Conservation (phyloP, 2,888 invertebrate genomes). For the Odontomyia ornata region DNA sequence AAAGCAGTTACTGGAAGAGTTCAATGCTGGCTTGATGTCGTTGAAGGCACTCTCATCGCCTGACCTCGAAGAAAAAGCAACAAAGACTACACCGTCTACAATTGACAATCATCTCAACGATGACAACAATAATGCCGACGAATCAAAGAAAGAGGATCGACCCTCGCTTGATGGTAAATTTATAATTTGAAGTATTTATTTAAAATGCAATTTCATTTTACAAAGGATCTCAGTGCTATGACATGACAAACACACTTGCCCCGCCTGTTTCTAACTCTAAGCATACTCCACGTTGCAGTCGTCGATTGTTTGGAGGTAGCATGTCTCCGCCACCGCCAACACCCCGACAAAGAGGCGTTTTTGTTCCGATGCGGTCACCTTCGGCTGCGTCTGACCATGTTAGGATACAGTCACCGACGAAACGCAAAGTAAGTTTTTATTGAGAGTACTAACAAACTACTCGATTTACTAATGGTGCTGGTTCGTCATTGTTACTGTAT, state of each 20-base stretch:
- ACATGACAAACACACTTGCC: slow-evolving; percentile 31
- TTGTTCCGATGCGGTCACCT: not conserved
- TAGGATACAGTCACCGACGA: slow-evolving; percentile 13
- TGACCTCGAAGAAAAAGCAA: not conserved
- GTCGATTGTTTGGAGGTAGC: slow-evolving; percentile 4
- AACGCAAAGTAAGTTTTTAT: slow-evolving; percentile 46
- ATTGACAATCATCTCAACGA: not conserved
- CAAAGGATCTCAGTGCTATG: slow-evolving; percentile 16
- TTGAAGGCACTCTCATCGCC: slow-evolving; percentile 1
- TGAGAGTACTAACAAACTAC: slow-evolving; percentile 3
- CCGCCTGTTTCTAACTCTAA: not conserved
- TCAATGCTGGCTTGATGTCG: slow-evolving; percentile 52
- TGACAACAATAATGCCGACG: slow-evolving; percentile 3
- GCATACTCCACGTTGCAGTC: slow-evolving; percentile 9
- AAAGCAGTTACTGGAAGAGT: slow-evolving; percentile 66
- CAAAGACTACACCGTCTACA: not conserved
- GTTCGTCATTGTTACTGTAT: not conserved
- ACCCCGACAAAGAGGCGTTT: slow-evolving; percentile 9
- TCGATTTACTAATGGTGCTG: slow-evolving; percentile 3
- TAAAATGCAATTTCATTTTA: too few relatives aligned
- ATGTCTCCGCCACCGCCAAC: not conserved
- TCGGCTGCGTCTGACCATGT: not conserved
- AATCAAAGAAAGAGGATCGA: not conserved
- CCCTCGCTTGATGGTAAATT: not conserved
- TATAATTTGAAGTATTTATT: not conserved